These are phyloP conservation scores for Oostethus manadensis DNA, from an alignment of 2,113 vertebrate genomes.

Conservation along the genomic window DNA sequence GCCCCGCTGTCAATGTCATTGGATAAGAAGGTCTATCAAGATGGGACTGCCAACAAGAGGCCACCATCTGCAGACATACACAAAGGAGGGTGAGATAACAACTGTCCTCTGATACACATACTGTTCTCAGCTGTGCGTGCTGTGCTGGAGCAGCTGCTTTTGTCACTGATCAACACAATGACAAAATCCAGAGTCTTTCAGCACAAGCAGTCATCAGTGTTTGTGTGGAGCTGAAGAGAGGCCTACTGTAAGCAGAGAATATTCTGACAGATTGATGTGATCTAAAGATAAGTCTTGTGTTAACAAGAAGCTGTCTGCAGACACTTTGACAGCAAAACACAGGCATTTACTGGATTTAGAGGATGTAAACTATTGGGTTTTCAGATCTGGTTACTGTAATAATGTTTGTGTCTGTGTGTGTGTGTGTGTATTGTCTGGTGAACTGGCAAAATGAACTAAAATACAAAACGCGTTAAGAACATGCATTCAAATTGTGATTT, in stretches of 20 bases:
- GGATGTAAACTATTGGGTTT: background rate
- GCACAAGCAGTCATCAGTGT: slow-evolving; percentile 21
- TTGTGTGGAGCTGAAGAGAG: slow-evolving; percentile 32
- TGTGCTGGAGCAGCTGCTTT: slow-evolving; percentile 31
- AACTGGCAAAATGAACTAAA: no score
- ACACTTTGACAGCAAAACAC: slow-evolving; percentile 8
- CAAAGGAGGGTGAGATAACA: slow-evolving; percentile 79
- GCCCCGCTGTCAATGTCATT: slow-evolving; percentile 77
- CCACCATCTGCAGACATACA: slow-evolving; percentile 85
- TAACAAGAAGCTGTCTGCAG: slow-evolving; percentile 28
- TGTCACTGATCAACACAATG: slow-evolving; percentile 12
- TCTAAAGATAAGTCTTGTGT: slow-evolving; percentile 37
- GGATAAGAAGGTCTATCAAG: slow-evolving; percentile 84
- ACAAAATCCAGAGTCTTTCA: slow-evolving; percentile 22
- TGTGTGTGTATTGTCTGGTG: no score
- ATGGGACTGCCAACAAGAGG: slow-evolving; percentile 86
- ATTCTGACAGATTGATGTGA: slow-evolving; percentile 35
- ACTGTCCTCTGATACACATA: background rate
- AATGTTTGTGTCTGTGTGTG: background rate
- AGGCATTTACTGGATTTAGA: background rate
- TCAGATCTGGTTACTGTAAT: background rate
- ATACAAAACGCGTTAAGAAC: no score
- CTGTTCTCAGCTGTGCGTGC: slow-evolving; percentile 1
- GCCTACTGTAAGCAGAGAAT: slow-evolving; percentile 26
- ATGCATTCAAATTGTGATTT: no score